phyloP scores from a whole-genome alignment of 2,888 invertebrate genomes.

The Rhaphigaster nebulosa region DNA sequence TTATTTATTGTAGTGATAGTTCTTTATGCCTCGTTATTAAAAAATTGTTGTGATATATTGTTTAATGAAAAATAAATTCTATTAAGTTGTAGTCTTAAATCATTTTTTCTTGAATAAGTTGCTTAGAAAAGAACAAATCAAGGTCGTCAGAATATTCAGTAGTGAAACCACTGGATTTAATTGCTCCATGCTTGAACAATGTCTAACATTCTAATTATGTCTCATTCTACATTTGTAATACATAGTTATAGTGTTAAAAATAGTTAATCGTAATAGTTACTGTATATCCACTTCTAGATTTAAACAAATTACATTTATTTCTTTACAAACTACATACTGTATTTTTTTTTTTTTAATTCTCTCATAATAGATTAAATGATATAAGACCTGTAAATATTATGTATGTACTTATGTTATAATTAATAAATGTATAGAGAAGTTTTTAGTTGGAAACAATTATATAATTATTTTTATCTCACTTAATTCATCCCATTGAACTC shows the following conservation, averaged over 20 bases:
- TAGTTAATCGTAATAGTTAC: conserved; percentile 24
- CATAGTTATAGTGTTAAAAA: neutral
- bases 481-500: neutral
- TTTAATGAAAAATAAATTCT: conserved; percentile 17
- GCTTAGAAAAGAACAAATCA: neutral
- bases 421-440: conserved; percentile 57
- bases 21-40: conserved; percentile 11
- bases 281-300: neutral
- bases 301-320: neutral
- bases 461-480: neutral
- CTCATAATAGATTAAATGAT: conserved; percentile 40
- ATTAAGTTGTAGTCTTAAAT: conserved; percentile 37
- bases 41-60: conserved; percentile 44
- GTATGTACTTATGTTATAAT: conserved; percentile 56
- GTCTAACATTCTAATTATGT: neutral
- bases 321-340: neutral
- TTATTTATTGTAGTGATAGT: conserved; percentile 44
- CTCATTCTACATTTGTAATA: neutral
- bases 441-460: conserved; percentile 10
- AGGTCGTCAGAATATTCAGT: neutral
- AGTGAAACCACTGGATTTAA: neutral
- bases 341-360: neutral
- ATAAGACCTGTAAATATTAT: conserved; percentile 55
- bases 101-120: conserved; percentile 37
- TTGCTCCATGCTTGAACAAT: conserved; percentile 39